A percentile compares a stretch with the other conserved stretches of the same genome.
phyloP scores from a whole-genome alignment of 2,797 vertebrate species.

The Dipus sagitta region DNA sequence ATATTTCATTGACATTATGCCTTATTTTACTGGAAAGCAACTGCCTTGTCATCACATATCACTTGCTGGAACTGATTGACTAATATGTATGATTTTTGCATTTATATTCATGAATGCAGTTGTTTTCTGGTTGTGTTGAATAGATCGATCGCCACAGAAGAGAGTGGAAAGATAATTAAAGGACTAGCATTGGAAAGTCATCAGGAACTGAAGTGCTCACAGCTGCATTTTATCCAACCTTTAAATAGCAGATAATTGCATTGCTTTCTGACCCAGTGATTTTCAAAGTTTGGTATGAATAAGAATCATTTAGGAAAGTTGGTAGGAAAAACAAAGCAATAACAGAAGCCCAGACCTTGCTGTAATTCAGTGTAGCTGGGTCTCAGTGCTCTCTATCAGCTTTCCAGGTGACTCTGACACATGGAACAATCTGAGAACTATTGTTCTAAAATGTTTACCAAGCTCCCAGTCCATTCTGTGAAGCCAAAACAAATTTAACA shows the following conservation, averaged over 20 bases:
- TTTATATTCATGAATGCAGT: constrained; percentile 1
- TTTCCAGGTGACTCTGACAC: not conserved
- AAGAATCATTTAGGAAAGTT: not conserved
- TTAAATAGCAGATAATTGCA: constrained; percentile 62
- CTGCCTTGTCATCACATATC: not conserved
- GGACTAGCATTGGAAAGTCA: not conserved
- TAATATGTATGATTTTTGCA: constrained; percentile 9
- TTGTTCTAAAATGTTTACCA: not conserved
- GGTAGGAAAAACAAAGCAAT: too few relatives aligned
- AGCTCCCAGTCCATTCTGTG: not conserved
- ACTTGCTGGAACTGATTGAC: not conserved
- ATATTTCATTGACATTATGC: not conserved
- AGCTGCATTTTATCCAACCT: constrained; percentile 39
- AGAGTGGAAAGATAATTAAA: constrained; percentile 57
- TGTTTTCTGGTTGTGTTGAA: constrained; percentile 12
- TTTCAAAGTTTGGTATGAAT: constrained; percentile 32
- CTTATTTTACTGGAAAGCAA: not conserved
- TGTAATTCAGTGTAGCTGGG: not conserved
- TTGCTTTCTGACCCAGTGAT: constrained; percentile 57
- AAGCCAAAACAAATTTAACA: not conserved
- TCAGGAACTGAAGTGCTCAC: constrained; percentile 10
- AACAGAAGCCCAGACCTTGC: not conserved
- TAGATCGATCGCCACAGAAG: constrained; percentile 9
- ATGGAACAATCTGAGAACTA: not conserved
- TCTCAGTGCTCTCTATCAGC: not conserved